A percentile compares a stretch with the other conserved stretches of the same genome.
phyloP scores from a whole-genome alignment of 1,140 invertebrate species.

The Asobara japonica region DNA sequence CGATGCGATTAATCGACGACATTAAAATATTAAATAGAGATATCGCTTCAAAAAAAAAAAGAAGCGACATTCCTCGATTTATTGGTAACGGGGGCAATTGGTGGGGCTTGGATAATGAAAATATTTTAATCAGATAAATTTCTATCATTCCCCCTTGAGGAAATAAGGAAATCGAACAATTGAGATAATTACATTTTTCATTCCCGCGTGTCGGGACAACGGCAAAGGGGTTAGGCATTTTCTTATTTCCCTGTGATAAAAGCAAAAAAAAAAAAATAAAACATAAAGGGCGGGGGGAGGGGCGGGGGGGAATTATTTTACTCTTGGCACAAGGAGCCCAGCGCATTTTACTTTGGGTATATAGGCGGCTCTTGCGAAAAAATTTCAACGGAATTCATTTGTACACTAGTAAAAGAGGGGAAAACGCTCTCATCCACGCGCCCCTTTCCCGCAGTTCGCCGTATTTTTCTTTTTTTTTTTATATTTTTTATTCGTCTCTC shows the following conservation, averaged over 20 bases:
- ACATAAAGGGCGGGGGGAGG: background rate
- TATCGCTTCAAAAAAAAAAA: too few relatives aligned
- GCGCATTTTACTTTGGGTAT: constrained; percentile 10
- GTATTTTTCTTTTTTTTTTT: background rate
- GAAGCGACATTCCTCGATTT: too few relatives aligned
- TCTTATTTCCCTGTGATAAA: background rate
- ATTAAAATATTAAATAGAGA: too few relatives aligned
- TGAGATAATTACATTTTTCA: background rate
- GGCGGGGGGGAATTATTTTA: background rate
- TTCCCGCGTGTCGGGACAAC: background rate
- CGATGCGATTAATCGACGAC: too few relatives aligned
- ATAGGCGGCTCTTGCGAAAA: constrained; percentile 10
- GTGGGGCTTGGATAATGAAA: too few relatives aligned
- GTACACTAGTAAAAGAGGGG: constrained; percentile 11
- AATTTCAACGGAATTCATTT: constrained; percentile 20
- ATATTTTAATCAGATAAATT: background rate
- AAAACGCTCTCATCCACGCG: constrained; percentile 15
- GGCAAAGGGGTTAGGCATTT: background rate
- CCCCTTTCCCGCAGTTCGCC: too few relatives aligned
- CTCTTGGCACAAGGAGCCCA: background rate
- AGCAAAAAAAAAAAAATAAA: constrained; percentile 6
- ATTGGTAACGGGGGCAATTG: too few relatives aligned
- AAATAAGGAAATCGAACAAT: background rate
- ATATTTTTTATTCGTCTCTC: background rate
- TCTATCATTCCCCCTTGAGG: background rate